A percentile compares a stretch with the other conserved stretches of the same genome.
Conservation (phyloP, 2,113 vertebrate species). For the Serilophus lunatus region DNA sequence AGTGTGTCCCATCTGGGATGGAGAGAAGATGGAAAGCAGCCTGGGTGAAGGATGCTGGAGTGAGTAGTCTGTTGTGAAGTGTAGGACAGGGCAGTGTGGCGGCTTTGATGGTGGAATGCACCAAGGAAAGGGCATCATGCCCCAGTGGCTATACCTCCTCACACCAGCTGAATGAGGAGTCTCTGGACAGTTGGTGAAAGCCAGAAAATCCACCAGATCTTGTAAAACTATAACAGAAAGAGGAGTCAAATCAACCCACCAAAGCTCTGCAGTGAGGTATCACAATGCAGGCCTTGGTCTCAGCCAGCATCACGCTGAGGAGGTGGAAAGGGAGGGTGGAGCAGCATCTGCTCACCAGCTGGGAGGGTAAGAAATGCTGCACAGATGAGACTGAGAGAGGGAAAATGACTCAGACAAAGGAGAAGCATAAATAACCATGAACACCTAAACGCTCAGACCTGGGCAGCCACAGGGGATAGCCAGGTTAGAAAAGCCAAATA, state of each 20-base stretch:
- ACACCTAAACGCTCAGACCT: not conserved
- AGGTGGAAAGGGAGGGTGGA: not conserved
- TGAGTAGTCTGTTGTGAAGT: not conserved
- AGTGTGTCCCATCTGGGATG: not conserved
- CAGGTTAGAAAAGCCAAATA: slow-evolving; percentile 36
- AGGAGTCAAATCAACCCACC: not conserved
- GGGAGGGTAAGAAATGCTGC: not conserved
- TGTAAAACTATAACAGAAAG: not conserved
- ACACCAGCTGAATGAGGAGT: not conserved
- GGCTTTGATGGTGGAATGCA: not conserved
- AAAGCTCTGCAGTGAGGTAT: not conserved
- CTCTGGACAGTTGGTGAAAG: not conserved
- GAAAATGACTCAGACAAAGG: slow-evolving; percentile 26
- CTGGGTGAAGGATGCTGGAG: not conserved
- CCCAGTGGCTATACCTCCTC: rapidly evolving
- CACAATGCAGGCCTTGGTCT: rapidly evolving
- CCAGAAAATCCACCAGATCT: not conserved
- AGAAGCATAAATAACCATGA: slow-evolving; percentile 10
- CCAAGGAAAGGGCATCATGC: rapidly evolving
- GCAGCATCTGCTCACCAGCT: rapidly evolving
- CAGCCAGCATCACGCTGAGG: not conserved
- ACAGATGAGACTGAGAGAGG: not conserved
- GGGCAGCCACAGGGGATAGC: not conserved
- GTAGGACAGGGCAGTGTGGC: rapidly evolving
- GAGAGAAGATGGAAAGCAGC: not conserved